A percentile compares a stretch with the other conserved stretches of the same genome.
Evolutionary conservation across 2,113 vertebrate genomes (phyloP).

Genomic region (Nycticorax nycticorax): DNA sequence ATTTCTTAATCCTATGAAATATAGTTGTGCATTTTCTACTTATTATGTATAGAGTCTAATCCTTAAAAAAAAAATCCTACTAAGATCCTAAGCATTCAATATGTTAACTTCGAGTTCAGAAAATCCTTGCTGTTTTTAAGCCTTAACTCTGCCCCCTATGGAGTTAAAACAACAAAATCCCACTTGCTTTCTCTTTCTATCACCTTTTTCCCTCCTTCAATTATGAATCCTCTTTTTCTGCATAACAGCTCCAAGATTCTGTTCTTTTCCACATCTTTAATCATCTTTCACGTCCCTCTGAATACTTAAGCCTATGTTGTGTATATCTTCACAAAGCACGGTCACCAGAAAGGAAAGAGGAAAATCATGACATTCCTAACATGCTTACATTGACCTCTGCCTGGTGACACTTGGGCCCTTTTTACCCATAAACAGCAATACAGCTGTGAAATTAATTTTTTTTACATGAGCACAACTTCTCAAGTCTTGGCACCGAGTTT

Average conservation of each 20-base stretch:
- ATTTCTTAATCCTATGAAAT: constrained; percentile 8
- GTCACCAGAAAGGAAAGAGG: background rate
- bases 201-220: background rate
- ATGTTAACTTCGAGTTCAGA: background rate
- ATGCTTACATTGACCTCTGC: background rate
- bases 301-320: background rate
- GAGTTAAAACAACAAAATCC: background rate
- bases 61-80: background rate
- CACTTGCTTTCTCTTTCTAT: background rate
- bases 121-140: background rate
- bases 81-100: background rate
- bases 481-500: background rate
- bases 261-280: background rate
- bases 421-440: background rate
- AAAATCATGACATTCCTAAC: background rate
- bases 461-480: background rate
- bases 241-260: background rate
- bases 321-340: background rate
- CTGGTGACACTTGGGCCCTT: background rate
- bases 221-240: background rate
- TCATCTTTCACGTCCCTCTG: background rate
- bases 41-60: background rate
- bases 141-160: background rate
- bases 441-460: background rate
- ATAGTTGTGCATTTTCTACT: background rate